These are phyloP conservation scores for Lophotriccus pileatus DNA, from an alignment of 2,797 vertebrate genomes.

Conservation along the genomic window DNA sequence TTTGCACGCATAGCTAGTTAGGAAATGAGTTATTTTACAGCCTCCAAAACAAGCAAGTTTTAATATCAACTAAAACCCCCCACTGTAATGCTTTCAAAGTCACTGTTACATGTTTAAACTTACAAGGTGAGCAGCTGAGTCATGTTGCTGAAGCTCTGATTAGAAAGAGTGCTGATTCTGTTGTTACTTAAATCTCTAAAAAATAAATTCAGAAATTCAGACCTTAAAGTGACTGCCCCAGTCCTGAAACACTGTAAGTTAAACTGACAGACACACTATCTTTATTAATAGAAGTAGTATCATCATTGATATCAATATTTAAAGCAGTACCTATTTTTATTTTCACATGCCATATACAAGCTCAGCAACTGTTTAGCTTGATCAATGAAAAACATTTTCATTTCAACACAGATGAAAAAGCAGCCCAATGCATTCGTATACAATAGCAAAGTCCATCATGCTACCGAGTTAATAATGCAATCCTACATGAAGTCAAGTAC, in stretches of 20 bases:
- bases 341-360: constrained; percentile 32
- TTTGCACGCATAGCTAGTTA: constrained; percentile 14
- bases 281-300: not conserved
- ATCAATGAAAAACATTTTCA: not conserved
- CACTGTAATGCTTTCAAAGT: not conserved
- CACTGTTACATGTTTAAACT: constrained; percentile 77
- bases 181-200: constrained; percentile 99
- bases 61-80: not conserved
- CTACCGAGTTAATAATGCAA: constrained; percentile 15
- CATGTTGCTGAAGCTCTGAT: constrained; percentile 99
- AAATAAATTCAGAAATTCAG: constrained; percentile 74
- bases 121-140: constrained; percentile 97
- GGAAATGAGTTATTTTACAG: constrained; percentile 23
- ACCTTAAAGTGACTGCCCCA: not conserved
- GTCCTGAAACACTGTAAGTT: constrained; percentile 1
- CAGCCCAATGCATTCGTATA: not conserved
- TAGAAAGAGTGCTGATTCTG: constrained; percentile 98
- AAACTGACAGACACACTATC: constrained; percentile 16
- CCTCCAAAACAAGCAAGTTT: constrained; percentile 25
- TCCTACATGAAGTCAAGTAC: not conserved
- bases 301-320: not conserved
- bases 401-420: constrained; percentile 28
- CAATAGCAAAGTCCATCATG: constrained; percentile 22
- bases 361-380: not conserved
- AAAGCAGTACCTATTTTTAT: not conserved